phyloP scores from a whole-genome alignment of 2,113 vertebrate species.

The Bostrychus sinensis region DNA sequence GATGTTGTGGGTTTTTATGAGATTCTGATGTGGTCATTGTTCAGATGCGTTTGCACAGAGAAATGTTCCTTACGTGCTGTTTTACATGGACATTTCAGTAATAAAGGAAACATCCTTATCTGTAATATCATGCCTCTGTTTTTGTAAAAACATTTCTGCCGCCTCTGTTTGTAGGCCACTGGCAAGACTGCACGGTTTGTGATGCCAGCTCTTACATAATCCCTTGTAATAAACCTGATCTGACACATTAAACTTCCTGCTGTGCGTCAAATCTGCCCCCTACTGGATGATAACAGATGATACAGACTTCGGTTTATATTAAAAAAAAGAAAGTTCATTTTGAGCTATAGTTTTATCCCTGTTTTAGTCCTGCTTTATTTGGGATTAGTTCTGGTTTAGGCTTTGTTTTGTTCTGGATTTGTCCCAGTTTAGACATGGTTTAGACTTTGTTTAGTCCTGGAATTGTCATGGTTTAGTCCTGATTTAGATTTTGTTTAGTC shows the following conservation, averaged over 20 bases:
- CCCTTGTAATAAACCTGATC: conserved; percentile 14
- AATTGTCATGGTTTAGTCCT: no score
- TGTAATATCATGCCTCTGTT: neutral
- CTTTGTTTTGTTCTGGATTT: no score
- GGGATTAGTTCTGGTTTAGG: no score
- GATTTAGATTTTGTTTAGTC: no score
- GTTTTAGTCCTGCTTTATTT: no score
- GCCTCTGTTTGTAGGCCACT: conserved; percentile 7
- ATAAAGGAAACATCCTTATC: conserved; percentile 66
- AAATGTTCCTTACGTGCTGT: conserved; percentile 68
- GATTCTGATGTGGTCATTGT: conserved; percentile 70
- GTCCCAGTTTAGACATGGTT: no score
- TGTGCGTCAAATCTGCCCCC: conserved; percentile 66
- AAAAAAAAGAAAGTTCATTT: neutral
- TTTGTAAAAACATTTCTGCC: neutral
- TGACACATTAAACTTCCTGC: conserved; percentile 27
- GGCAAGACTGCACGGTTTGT: neutral
- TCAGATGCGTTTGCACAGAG: conserved; percentile 80
- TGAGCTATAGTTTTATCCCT: no score
- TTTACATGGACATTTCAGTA: conserved; percentile 78
- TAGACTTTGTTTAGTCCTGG: no score
- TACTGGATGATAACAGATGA: conserved; percentile 39
- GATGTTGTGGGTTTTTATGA: conserved; percentile 58
- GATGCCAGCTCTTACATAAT: conserved; percentile 35
- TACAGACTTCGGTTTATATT: conserved; percentile 11